Conservation (phyloP, 2,888 invertebrate genomes). For the Leptopterna dolabrata region DNA sequence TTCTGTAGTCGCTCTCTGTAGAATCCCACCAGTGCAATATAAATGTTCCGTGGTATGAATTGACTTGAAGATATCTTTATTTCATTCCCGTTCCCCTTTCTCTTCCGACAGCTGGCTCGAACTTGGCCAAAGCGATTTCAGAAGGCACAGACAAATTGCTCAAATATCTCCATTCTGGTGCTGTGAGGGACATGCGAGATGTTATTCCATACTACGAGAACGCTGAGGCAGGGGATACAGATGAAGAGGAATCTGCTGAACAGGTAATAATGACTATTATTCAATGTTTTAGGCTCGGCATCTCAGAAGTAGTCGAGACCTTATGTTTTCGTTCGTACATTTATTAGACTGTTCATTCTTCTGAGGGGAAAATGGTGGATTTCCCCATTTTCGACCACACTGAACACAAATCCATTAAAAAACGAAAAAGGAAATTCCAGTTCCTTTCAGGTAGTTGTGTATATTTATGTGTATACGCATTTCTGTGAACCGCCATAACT, state of each 20-base stretch:
- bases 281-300: neutral
- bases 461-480: no score
- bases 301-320: no score
- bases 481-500: no score
- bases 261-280: no score
- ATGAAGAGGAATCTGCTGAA: conserved; percentile 37
- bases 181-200: conserved; percentile 83
- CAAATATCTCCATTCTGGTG: conserved; percentile 82
- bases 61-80: neutral
- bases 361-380: no score
- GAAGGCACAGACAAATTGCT: conserved; percentile 83
- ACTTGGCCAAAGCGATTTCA: conserved; percentile 79
- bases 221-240: conserved; percentile 18
- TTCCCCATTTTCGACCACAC: no score
- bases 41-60: neutral
- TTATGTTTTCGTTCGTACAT: no score
- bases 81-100: neutral
- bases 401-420: no score
- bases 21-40: neutral
- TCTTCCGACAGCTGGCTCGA: conserved; percentile 74
- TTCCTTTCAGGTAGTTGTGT: no score
- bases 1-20: neutral
- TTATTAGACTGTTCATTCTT: no score
- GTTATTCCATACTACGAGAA: conserved; percentile 72
- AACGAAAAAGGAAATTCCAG: no score